Percentiles rank a stretch among this genome's conserved stretches.
Evolutionary conservation across 2,797 vertebrate genomes (phyloP).

Genomic region (Simalia tracyae): DNA sequence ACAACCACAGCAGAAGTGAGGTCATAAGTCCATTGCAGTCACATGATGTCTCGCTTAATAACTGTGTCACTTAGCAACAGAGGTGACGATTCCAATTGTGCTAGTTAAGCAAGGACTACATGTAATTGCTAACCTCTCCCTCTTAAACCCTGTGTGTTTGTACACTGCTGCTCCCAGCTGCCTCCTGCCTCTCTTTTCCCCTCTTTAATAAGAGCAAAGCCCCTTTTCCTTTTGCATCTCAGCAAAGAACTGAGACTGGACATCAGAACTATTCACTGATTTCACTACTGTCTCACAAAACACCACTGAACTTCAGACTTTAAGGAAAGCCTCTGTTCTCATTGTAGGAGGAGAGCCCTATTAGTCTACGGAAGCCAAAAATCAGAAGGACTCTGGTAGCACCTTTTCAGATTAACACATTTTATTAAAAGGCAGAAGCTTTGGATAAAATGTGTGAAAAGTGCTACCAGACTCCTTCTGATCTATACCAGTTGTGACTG

Average conservation of each 20-base stretch:
- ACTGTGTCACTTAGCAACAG: background rate
- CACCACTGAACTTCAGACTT: background rate
- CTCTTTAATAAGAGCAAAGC: background rate
- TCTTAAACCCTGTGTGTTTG: background rate
- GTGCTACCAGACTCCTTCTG: background rate
- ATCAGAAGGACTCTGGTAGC: background rate
- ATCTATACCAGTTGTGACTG: background rate
- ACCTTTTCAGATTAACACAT: background rate
- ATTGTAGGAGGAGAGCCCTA: background rate
- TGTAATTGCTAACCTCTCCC: background rate
- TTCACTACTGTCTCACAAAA: background rate
- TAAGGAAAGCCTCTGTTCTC: background rate
- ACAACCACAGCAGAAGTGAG: background rate
- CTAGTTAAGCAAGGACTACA: background rate
- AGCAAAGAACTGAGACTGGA: background rate
- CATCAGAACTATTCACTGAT: background rate
- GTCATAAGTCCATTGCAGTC: too few relatives aligned
- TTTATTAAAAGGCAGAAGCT: background rate
- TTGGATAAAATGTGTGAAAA: background rate
- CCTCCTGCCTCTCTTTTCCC: background rate
- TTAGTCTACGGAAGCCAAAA: background rate
- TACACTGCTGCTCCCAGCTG: background rate
- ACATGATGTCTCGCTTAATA: too few relatives aligned
- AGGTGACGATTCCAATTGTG: background rate
- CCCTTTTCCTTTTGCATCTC: background rate